Evolutionary conservation across 2,113 vertebrate species (phyloP).

Genomic region (Etheostoma cragini): DNA sequence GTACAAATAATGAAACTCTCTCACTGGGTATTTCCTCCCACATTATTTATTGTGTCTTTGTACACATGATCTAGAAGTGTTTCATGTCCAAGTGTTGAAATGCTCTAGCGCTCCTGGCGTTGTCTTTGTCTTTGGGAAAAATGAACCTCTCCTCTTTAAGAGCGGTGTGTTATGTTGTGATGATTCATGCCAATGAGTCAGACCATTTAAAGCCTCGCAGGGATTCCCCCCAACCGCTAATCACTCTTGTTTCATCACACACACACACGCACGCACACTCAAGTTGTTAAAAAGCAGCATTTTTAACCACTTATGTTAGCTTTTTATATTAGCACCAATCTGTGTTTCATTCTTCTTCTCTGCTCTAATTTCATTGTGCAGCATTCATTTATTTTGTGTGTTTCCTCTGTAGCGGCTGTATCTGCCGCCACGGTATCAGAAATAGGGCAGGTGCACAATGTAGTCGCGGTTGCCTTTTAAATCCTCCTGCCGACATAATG

Average conservation of each 20-base stretch:
- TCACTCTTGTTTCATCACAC: not conserved
- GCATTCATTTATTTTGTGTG: too few species aligned
- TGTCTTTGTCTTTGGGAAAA: not conserved
- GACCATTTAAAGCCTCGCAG: not conserved
- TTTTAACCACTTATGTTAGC: not conserved
- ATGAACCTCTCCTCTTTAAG: not conserved
- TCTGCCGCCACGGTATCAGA: too few species aligned
- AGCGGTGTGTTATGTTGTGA: not conserved
- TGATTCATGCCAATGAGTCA: conserved; percentile 1
- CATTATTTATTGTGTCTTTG: not conserved
- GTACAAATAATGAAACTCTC: not conserved
- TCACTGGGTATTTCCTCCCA: not conserved
- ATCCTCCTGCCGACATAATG: too few species aligned
- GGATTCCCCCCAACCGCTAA: not conserved
- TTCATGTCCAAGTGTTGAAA: not conserved
- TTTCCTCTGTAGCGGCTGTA: too few species aligned
- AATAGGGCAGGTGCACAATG: too few species aligned
- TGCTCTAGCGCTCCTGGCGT: too few species aligned
- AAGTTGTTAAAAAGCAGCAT: not conserved
- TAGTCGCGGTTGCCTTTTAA: too few species aligned
- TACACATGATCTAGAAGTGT: not conserved
- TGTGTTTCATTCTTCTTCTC: not conserved
- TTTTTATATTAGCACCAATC: not conserved
- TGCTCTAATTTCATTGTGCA: not conserved
- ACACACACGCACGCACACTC: not conserved